Conservation (phyloP, 2,113 vertebrate genomes). For the Chlamydotis undulata region DNA sequence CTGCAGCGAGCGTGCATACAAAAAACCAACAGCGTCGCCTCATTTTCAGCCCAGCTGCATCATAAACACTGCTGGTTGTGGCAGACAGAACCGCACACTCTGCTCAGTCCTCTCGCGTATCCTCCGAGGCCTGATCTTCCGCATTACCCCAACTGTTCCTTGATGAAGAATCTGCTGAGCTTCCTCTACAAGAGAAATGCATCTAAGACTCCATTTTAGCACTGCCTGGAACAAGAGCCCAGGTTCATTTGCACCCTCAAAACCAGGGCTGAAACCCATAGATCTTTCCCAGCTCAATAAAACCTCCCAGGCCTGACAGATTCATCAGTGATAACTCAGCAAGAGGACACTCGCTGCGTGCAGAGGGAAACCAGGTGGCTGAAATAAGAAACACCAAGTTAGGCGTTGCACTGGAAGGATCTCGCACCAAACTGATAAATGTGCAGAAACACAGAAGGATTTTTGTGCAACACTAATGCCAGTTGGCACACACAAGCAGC, state of each 20-base stretch:
- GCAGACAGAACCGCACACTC: neutral
- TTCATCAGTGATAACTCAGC: slow-evolving; percentile 37
- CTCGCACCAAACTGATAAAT: neutral
- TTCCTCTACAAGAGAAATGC: neutral
- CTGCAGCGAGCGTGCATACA: neutral
- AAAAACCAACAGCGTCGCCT: neutral
- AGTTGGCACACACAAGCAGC: accelerated
- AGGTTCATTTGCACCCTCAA: neutral
- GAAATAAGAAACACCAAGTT: neutral
- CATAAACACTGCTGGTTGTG: neutral
- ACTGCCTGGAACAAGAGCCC: neutral
- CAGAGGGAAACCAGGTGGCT: neutral
- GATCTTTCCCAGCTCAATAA: slow-evolving; percentile 66
- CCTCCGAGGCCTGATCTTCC: slow-evolving; percentile 7
- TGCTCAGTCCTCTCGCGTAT: neutral
- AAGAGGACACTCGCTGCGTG: neutral
- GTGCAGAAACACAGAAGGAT: neutral
- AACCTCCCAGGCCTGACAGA: slow-evolving; percentile 52
- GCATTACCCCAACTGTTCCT: neutral
- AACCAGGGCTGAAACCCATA: slow-evolving; percentile 55
- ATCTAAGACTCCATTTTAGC: slow-evolving; percentile 53
- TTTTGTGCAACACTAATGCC: neutral
- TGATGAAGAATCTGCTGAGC: neutral
- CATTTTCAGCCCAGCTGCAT: slow-evolving; percentile 40
- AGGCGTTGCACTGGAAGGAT: neutral